A percentile compares a stretch with the other conserved stretches of the same genome.
Evolutionary conservation across 2,888 invertebrate genomes (phyloP).

Genomic region (Drosophila limbata): DNA sequence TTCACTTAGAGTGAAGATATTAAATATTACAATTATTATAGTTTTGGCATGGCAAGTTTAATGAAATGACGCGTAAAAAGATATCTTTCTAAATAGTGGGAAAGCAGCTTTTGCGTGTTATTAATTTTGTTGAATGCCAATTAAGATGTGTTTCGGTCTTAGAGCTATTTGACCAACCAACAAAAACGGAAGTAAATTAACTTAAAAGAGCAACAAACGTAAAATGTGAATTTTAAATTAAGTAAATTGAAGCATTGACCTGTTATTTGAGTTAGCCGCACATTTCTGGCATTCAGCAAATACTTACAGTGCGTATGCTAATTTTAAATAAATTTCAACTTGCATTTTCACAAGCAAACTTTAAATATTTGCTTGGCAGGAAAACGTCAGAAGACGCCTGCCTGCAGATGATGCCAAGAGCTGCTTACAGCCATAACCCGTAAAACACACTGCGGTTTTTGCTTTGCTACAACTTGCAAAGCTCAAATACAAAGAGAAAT

Average conservation of each 20-base stretch:
- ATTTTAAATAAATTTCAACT: conserved; percentile 12
- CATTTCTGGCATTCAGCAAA: conserved; percentile 2
- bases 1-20: not conserved
- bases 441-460: conserved; percentile 21
- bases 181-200: conserved; percentile 64
- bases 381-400: not conserved
- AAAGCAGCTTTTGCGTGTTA: not conserved
- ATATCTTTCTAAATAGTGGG: not conserved
- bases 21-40: conserved; percentile 9
- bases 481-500: conserved; percentile 9
- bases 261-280: conserved; percentile 12
- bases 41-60: not conserved
- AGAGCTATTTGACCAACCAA: conserved; percentile 20
- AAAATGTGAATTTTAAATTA: conserved; percentile 48
- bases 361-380: conserved; percentile 10
- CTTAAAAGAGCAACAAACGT: conserved; percentile 31
- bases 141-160: not conserved
- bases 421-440: not conserved
- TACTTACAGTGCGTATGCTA: conserved; percentile 17
- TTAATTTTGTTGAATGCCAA: conserved; percentile 1
- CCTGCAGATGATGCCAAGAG: conserved; percentile 11
- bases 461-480: conserved; percentile 24
- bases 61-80: not conserved
- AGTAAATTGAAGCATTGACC: conserved; percentile 31
- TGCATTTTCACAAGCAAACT: not conserved